Conservation (phyloP, 1,140 invertebrate genomes). For the Tetramorium simillimum region DNA sequence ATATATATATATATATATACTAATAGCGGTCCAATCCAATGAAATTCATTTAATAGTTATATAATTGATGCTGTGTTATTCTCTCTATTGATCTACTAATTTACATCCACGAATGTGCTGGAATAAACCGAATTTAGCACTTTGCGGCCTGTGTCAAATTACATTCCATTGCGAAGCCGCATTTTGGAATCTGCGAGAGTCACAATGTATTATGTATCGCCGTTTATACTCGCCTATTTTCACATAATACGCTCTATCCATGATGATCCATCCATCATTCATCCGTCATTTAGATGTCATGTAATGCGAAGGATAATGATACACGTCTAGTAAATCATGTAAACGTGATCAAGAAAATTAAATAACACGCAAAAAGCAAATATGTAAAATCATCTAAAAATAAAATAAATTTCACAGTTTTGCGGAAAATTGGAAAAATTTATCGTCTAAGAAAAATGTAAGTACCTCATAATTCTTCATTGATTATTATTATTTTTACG, state of each 20-base stretch:
- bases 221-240: constrained; percentile 27
- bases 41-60: constrained; percentile 1
- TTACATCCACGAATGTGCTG: neutral
- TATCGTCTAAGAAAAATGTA: neutral
- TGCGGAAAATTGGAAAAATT: neutral
- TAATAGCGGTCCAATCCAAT: neutral
- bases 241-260: constrained; percentile 1
- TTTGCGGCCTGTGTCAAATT: constrained; percentile 1
- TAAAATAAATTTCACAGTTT: neutral
- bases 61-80: neutral
- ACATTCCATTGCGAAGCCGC: neutral
- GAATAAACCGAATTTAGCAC: constrained; percentile 25
- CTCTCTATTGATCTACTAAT: neutral
- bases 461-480: neutral
- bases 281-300: neutral
- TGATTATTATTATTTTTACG: neutral
- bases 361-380: neutral
- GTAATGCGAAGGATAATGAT: neutral
- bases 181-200: constrained; percentile 18
- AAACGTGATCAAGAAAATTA: neutral
- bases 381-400: constrained; percentile 17
- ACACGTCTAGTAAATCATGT: neutral
- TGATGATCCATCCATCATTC: neutral
- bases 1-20: neutral
- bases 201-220: neutral